phyloP scores from a whole-genome alignment of 2,888 invertebrate genomes.

The Zhuqinia jingwanae region DNA sequence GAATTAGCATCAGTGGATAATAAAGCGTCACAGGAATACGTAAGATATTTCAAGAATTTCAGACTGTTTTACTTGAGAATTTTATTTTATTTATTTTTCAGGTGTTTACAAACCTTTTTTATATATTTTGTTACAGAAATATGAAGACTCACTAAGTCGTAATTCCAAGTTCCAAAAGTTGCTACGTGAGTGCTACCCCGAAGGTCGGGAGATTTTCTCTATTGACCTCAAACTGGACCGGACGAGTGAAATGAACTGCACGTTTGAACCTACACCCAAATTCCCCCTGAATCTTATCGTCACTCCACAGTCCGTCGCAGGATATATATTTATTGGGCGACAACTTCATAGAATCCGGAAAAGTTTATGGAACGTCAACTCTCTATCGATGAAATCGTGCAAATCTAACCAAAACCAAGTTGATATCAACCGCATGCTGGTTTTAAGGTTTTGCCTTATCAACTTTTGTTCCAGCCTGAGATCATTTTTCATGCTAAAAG shows the following conservation, averaged over 20 bases:
- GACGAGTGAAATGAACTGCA: constrained; percentile 57
- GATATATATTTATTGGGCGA: constrained; percentile 72
- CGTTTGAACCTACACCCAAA: constrained; percentile 66
- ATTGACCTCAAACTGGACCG: constrained; percentile 67
- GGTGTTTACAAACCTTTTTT: too few species aligned
- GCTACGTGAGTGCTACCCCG: constrained; percentile 75
- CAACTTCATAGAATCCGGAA: constrained; percentile 74
- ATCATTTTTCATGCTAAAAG: constrained; percentile 73
- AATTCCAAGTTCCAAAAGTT: constrained; percentile 73
- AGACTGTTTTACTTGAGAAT: too few species aligned
- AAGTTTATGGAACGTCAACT: constrained; percentile 68
- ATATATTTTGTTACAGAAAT: too few species aligned
- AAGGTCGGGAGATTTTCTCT: constrained; percentile 71
- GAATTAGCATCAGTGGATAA: too few species aligned
- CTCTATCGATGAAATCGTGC: too few species aligned
- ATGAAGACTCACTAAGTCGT: constrained; percentile 62
- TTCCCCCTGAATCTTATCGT: constrained; percentile 75
- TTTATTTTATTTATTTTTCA: too few species aligned
- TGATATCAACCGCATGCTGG: too few species aligned
- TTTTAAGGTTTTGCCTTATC: constrained; percentile 74
- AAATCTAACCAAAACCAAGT: too few species aligned
- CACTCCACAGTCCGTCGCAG: constrained; percentile 62
- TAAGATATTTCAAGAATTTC: too few species aligned
- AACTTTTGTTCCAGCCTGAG: constrained; percentile 76
- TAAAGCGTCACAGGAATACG: too few species aligned